phyloP scores from a whole-genome alignment of 2,113 vertebrate species.

The Poeciliopsis prolifica region DNA sequence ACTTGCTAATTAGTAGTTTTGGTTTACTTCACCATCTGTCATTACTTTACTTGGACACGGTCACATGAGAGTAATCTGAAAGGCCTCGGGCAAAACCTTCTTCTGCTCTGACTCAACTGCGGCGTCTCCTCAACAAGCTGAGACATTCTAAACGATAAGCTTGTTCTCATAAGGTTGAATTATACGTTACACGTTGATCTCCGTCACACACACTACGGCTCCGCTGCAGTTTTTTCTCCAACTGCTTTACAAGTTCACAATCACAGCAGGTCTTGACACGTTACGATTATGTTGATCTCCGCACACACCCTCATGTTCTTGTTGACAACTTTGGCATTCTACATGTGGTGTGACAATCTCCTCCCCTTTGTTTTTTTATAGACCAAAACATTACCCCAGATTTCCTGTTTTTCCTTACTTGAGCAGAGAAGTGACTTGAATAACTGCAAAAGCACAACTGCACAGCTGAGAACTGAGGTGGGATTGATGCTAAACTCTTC shows the following conservation, averaged over 20 bases:
- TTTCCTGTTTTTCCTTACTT: conserved; percentile 66
- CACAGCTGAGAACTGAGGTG: conserved; percentile 14
- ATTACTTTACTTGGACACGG: conserved; percentile 25
- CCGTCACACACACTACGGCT: neutral
- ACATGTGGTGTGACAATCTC: conserved; percentile 60
- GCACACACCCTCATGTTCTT: conserved; percentile 38
- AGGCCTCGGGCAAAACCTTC: neutral
- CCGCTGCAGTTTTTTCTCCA: neutral
- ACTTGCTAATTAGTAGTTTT: conserved; percentile 28
- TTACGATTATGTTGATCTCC: conserved; percentile 22
- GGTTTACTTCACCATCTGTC: conserved; percentile 28
- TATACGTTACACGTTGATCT: conserved; percentile 6
- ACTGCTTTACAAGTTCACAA: neutral
- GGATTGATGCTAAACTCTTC: neutral
- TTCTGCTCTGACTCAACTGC: conserved; percentile 47
- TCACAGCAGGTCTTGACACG: conserved; percentile 55
- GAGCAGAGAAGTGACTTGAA: neutral
- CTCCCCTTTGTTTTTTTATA: conserved; percentile 28
- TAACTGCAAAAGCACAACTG: neutral
- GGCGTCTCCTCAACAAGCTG: conserved; percentile 32
- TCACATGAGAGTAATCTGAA: conserved; percentile 20
- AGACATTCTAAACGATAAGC: conserved; percentile 10
- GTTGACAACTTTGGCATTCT: conserved; percentile 61
- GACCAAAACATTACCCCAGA: conserved; percentile 53
- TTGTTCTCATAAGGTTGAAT: conserved; percentile 4